Evolutionary conservation across 1,140 invertebrate genomes (phyloP).

Genomic region (Argopecten irradians): DNA sequence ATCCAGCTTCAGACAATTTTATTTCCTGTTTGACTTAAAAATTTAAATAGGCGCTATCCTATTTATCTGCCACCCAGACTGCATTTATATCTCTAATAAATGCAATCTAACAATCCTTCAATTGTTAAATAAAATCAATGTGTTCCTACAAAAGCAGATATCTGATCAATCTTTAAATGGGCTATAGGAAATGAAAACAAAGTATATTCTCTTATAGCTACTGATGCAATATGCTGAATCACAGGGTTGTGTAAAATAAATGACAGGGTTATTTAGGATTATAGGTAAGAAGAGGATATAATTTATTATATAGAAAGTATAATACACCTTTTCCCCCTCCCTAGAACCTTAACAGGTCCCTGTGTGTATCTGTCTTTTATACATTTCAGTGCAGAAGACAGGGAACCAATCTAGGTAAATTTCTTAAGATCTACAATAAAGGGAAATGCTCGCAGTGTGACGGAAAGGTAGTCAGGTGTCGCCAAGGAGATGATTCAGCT

Average conservation of each 20-base stretch:
- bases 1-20: no score
- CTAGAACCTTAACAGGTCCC: neutral
- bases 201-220: neutral
- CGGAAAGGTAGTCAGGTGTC: constrained; percentile 62
- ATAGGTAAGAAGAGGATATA: neutral
- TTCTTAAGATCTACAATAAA: constrained; percentile 68
- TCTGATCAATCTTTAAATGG: neutral
- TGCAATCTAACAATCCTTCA: no score
- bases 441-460: constrained; percentile 65
- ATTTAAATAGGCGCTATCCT: no score
- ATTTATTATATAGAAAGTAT: neutral
- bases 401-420: constrained; percentile 60
- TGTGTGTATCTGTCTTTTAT: neutral
- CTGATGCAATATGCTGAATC: no score
- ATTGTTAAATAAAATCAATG: no score
- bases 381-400: constrained; percentile 67
- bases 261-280: neutral
- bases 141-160: no score
- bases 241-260: no score
- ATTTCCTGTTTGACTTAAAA: no score
- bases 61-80: no score
- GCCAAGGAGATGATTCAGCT: constrained; percentile 68
- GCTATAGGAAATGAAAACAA: neutral
- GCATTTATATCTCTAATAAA: no score
- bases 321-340: neutral